Conservation (phyloP, 2,888 invertebrate species). For the Fragum whitleyi region DNA sequence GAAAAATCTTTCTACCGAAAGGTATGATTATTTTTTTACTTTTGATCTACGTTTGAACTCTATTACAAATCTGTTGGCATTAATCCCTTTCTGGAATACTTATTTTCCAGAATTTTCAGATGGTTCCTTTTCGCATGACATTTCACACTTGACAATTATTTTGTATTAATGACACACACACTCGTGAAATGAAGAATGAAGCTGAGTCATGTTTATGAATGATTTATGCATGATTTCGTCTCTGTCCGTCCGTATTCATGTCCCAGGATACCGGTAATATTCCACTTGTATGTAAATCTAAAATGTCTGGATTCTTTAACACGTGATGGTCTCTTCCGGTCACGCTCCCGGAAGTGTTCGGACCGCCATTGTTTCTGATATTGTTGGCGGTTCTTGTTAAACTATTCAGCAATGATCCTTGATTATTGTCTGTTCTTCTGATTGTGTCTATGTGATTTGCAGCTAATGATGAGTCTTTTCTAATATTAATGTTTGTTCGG, state of each 20-base stretch:
- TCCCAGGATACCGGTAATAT: constrained; percentile 45
- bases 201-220: background rate
- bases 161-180: background rate
- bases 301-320: constrained; percentile 36
- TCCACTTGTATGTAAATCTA: constrained; percentile 48
- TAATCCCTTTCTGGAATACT: too few relatives aligned
- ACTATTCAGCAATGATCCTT: background rate
- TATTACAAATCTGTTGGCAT: too few relatives aligned
- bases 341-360: background rate
- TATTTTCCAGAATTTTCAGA: too few relatives aligned
- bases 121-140: too few relatives aligned
- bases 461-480: constrained; percentile 16
- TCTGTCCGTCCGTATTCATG: background rate
- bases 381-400: background rate
- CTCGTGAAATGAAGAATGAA: background rate
- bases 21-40: too few relatives aligned
- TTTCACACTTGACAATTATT: background rate
- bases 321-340: constrained; percentile 10
- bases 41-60: too few relatives aligned
- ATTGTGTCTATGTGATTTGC: background rate
- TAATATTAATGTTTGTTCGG: background rate
- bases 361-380: constrained; percentile 2
- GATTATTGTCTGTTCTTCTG: background rate
- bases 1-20: too few relatives aligned
- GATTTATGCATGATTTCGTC: background rate